Evolutionary conservation across 1,140 invertebrate genomes (phyloP).

Genomic region (Grapholita molesta): DNA sequence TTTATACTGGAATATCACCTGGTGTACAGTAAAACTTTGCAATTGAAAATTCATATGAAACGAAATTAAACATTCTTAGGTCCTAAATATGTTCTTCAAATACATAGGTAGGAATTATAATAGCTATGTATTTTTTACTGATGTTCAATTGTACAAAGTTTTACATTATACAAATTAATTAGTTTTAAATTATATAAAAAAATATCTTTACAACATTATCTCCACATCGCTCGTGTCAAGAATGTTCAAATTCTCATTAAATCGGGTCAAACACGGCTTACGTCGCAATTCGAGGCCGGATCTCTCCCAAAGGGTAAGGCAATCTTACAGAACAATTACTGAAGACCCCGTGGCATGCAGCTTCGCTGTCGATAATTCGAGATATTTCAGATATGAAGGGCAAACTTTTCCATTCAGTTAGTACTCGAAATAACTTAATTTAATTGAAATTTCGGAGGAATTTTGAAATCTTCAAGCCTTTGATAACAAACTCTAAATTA

Average conservation of each 20-base stretch:
- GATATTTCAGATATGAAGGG: neutral
- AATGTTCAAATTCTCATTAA: neutral
- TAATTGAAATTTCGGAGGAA: neutral
- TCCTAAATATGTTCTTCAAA: no score
- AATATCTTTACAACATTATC: no score
- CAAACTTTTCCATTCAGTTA: neutral
- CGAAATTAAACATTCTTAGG: no score
- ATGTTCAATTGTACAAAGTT: no score
- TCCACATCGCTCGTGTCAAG: neutral
- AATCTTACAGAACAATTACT: conserved; percentile 12
- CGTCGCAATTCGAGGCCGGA: neutral
- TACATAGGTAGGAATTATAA: no score
- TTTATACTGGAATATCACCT: no score
- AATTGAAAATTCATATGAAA: no score
- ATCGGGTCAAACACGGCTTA: neutral
- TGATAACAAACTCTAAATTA: neutral
- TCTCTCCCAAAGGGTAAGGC: neutral
- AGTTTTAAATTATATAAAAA: no score
- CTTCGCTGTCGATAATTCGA: neutral
- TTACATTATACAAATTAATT: no score
- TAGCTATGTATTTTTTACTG: no score
- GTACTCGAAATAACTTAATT: neutral
- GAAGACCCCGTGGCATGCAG: neutral
- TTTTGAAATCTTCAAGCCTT: neutral
- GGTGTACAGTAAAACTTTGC: no score